phyloP scores from a whole-genome alignment of 2,797 vertebrate species.

The Lateolabrax maculatus region DNA sequence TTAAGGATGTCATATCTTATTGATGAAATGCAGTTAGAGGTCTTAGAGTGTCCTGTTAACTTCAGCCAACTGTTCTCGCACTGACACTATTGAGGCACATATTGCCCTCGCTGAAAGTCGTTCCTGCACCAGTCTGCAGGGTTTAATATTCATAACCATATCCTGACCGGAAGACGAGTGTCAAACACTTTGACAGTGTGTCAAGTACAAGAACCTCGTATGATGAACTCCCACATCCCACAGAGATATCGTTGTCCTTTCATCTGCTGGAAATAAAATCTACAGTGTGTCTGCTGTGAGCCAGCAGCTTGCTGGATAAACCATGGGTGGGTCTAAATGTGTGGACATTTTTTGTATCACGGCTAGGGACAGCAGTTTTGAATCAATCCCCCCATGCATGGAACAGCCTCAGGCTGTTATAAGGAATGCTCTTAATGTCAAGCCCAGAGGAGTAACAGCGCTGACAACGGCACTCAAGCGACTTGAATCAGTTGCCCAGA shows the following conservation, averaged over 20 bases:
- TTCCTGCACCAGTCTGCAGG: constrained; percentile 2
- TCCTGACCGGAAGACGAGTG: constrained; percentile 48
- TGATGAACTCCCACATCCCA: constrained; percentile 62
- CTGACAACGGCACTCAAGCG: constrained; percentile 56
- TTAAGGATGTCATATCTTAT: background rate
- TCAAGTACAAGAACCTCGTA: constrained; percentile 56
- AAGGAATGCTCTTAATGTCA: constrained; percentile 51
- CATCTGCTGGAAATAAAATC: constrained; percentile 44
- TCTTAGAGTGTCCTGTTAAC: background rate
- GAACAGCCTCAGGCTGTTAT: constrained; percentile 60
- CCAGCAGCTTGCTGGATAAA: constrained; percentile 63
- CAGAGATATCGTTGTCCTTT: constrained; percentile 65
- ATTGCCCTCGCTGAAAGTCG: background rate
- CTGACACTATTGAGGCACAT: background rate
- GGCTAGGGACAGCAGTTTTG: constrained; percentile 41
- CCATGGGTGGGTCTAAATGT: constrained; percentile 54
- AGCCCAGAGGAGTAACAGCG: constrained; percentile 45
- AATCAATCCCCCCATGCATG: constrained; percentile 55
- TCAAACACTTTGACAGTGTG: constrained; percentile 63
- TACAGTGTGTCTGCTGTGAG: constrained; percentile 47
- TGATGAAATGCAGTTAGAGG: background rate
- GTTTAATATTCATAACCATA: constrained; percentile 67
- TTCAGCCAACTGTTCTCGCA: background rate
- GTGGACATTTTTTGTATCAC: constrained; percentile 50
- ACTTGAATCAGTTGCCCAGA: constrained; percentile 40